Evolutionary conservation across 2,113 vertebrate genomes (phyloP).

Genomic region (Hystrix cristata): DNA sequence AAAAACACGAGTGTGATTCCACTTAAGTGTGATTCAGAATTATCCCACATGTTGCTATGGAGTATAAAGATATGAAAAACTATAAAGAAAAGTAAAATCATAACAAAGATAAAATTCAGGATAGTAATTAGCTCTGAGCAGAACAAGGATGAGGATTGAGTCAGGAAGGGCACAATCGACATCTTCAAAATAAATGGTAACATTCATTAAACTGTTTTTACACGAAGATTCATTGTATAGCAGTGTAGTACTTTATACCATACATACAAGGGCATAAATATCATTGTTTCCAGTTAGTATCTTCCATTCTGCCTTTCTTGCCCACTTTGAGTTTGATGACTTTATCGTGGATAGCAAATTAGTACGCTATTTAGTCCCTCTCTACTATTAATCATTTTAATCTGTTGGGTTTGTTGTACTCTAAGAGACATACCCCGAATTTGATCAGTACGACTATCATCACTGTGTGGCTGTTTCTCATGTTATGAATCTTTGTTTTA

Average conservation of each 20-base stretch:
- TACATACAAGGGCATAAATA: neutral
- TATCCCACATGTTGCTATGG: neutral
- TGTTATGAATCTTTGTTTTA: neutral
- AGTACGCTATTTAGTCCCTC: neutral
- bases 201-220: neutral
- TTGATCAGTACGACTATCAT: neutral
- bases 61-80: neutral
- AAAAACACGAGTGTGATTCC: neutral
- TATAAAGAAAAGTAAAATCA: neutral
- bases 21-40: neutral
- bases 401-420: neutral
- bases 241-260: neutral
- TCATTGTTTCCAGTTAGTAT: neutral
- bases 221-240: neutral
- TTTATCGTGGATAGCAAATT: neutral
- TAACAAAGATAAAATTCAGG: neutral
- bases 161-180: neutral
- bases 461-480: neutral
- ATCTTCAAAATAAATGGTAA: neutral
- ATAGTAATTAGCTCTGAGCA: neutral
- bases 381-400: neutral
- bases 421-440: neutral
- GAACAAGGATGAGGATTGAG: neutral
- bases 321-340: too few relatives aligned
- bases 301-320: neutral